A percentile compares a stretch with the other conserved stretches of the same genome.
Evolutionary conservation across 2,888 invertebrate genomes (phyloP).

Genomic region (Syrista parreyssii): DNA sequence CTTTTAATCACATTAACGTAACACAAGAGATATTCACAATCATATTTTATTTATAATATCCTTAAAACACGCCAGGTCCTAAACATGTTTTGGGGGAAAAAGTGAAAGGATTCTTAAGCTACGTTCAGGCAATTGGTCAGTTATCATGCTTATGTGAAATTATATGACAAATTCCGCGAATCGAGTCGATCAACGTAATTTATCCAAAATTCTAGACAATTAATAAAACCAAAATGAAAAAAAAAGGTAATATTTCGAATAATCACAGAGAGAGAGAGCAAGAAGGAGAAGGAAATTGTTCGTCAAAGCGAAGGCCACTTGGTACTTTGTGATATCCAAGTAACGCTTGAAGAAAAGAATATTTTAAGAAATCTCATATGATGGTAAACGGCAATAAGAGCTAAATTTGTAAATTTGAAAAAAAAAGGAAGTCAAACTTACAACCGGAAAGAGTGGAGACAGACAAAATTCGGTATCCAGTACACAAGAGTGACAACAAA

Average conservation of each 20-base stretch:
- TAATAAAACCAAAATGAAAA: constrained; percentile 1
- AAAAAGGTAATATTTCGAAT: neutral
- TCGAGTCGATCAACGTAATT: constrained; percentile 16
- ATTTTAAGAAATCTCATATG: too few relatives aligned
- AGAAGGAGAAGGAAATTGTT: constrained; percentile 10
- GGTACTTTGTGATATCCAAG: constrained; percentile 51
- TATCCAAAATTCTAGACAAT: neutral
- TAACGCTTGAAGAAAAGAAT: constrained; percentile 29
- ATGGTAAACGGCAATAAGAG: too few relatives aligned
- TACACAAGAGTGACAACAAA: constrained; percentile 17
- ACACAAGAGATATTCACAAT: constrained; percentile 77
- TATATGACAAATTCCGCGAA: constrained; percentile 24
- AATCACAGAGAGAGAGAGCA: constrained; percentile 4
- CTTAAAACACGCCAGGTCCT: constrained; percentile 66
- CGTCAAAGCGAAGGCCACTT: constrained; percentile 47
- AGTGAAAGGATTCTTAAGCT: constrained; percentile 57
- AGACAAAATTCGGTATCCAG: constrained; percentile 20
- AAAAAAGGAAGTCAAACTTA: neutral
- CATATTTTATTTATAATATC: constrained; percentile 74
- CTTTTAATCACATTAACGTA: constrained; percentile 73
- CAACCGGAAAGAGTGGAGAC: constrained; percentile 14
- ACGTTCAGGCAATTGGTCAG: constrained; percentile 63
- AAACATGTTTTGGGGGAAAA: constrained; percentile 54
- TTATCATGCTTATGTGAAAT: constrained; percentile 52
- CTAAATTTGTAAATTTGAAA: too few relatives aligned